Conservation (phyloP, 2,888 invertebrate genomes). For the Coleophora flavipennella region DNA sequence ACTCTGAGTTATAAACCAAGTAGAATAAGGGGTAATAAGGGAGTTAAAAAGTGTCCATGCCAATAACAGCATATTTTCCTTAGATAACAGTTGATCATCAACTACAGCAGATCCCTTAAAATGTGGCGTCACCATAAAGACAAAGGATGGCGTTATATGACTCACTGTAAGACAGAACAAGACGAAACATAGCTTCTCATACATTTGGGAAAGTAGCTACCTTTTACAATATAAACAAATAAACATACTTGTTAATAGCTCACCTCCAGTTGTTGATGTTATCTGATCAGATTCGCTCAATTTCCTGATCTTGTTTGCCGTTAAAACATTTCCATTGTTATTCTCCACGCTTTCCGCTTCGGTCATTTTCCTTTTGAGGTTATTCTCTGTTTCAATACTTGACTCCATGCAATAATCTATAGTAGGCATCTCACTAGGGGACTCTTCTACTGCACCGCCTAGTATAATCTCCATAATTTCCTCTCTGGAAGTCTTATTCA, state of each 20-base stretch:
- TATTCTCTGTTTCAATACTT: slow-evolving; percentile 33
- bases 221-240: neutral
- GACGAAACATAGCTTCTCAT: too few species aligned
- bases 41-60: too few species aligned
- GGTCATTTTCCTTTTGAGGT: slow-evolving; percentile 40
- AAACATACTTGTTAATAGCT: slow-evolving; percentile 1
- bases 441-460: slow-evolving; percentile 42
- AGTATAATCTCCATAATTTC: slow-evolving; percentile 68
- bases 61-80: too few species aligned
- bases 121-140: too few species aligned
- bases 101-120: too few species aligned
- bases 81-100: too few species aligned
- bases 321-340: slow-evolving; percentile 47
- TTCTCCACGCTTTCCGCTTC: slow-evolving; percentile 43
- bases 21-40: too few species aligned
- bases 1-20: too few species aligned
- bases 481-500: slow-evolving; percentile 55
- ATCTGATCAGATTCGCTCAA: slow-evolving; percentile 57
- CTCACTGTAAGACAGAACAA: too few species aligned
- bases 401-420: slow-evolving; percentile 52
- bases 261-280: slow-evolving; percentile 59
- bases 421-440: slow-evolving; percentile 42
- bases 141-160: too few species aligned
- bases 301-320: slow-evolving; percentile 49
- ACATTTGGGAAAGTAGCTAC: too few species aligned